These are phyloP conservation scores for Pseudotriccus pelzelni DNA, from an alignment of 2,797 vertebrate genomes.

Conservation along the genomic window DNA sequence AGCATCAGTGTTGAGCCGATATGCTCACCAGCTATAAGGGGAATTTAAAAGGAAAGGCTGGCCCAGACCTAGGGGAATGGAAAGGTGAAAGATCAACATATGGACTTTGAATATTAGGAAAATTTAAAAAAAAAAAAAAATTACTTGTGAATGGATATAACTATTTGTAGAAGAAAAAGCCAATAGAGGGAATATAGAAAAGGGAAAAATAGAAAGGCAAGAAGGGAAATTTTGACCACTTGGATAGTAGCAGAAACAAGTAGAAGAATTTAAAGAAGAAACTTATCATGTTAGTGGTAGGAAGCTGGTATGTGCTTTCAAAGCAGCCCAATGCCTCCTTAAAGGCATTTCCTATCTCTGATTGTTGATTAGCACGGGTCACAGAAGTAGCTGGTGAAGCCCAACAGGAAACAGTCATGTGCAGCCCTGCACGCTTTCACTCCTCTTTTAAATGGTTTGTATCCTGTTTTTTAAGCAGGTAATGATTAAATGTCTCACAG, in stretches of 20 bases:
- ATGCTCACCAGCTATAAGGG: not conserved
- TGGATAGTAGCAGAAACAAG: not conserved
- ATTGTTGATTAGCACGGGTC: not conserved
- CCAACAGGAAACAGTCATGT: not conserved
- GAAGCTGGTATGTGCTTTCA: not conserved
- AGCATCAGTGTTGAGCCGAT: not conserved
- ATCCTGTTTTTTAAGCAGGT: slow-evolving; percentile 14
- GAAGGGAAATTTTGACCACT: not conserved
- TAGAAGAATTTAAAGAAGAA: not conserved
- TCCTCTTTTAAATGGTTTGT: not conserved
- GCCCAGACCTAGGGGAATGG: not conserved
- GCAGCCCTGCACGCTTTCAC: not conserved
- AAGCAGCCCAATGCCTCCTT: not conserved
- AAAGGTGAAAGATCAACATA: not conserved
- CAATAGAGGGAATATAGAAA: not conserved
- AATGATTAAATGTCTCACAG: not conserved
- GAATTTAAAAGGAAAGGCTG: not conserved
- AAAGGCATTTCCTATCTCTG: not conserved
- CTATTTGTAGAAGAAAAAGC: not conserved
- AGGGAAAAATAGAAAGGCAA: not conserved
- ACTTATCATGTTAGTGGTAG: not conserved
- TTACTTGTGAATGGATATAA: not conserved
- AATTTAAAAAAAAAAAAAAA: not conserved
- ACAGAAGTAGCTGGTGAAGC: not conserved
- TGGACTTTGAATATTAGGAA: not conserved